These are phyloP conservation scores for Penaeus monodon DNA, from an alignment of 2,888 invertebrate species.

Conservation along the genomic window DNA sequence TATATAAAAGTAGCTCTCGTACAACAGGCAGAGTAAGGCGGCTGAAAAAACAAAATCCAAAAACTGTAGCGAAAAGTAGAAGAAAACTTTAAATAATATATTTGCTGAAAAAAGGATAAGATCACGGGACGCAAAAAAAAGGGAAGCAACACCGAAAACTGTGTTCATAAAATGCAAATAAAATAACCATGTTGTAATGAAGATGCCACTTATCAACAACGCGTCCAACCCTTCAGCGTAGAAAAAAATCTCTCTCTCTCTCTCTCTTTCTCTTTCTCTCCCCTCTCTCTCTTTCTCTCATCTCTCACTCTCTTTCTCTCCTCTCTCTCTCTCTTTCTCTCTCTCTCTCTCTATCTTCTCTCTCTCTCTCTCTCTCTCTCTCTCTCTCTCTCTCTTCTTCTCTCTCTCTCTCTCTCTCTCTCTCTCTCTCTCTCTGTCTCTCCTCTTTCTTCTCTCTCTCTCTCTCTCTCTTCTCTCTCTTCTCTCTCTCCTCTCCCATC, in stretches of 20 bases:
- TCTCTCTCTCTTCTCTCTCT: background rate
- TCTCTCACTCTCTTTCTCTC: too few relatives aligned
- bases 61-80: too few relatives aligned
- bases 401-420: background rate
- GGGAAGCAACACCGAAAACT: too few relatives aligned
- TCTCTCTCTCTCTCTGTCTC: slow-evolving; percentile 16
- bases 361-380: too few relatives aligned
- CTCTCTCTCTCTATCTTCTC: background rate
- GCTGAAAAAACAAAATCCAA: too few relatives aligned
- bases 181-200: background rate
- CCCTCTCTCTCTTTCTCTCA: background rate
- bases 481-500: background rate
- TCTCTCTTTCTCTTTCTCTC: slow-evolving; percentile 25
- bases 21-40: too few relatives aligned
- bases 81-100: too few relatives aligned
- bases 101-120: too few relatives aligned
- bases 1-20: too few relatives aligned
- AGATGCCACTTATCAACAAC: background rate
- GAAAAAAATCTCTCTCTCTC: background rate
- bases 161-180: too few relatives aligned
- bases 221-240: background rate
- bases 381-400: too few relatives aligned
- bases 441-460: background rate
- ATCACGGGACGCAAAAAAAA: too few relatives aligned
- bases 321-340: background rate